Evolutionary conservation across 2,888 invertebrate genomes (phyloP).

Genomic region (Conops quadrifasciatus): DNA sequence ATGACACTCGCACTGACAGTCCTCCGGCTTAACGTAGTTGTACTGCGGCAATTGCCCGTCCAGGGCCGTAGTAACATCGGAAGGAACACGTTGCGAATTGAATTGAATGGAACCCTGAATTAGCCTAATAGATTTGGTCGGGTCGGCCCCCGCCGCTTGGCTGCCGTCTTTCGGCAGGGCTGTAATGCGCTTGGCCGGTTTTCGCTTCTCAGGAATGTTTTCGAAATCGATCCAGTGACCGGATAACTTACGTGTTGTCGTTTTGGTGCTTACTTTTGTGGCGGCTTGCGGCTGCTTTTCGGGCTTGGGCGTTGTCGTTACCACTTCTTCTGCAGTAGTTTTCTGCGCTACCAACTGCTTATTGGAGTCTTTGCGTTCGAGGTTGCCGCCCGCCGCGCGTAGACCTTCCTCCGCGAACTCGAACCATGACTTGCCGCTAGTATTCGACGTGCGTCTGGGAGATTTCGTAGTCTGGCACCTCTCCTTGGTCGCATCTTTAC

Average conservation of each 20-base stretch:
- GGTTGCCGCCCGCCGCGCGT: constrained; percentile 56
- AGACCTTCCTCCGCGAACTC: constrained; percentile 74
- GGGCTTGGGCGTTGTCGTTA: constrained; percentile 18
- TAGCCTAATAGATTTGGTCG: background rate
- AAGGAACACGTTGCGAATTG: too few relatives aligned
- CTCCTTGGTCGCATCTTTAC: constrained; percentile 67
- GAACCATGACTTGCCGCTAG: constrained; percentile 68
- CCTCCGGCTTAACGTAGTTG: constrained; percentile 86
- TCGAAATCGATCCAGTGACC: constrained; percentile 87
- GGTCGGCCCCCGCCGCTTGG: background rate
- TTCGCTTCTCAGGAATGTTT: constrained; percentile 83
- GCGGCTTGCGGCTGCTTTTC: constrained; percentile 49
- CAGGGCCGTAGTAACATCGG: constrained; percentile 20
- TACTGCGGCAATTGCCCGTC: constrained; percentile 65
- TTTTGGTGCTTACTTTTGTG: constrained; percentile 41
- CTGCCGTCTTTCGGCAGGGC: constrained; percentile 72
- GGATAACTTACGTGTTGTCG: constrained; percentile 54
- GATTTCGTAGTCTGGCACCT: constrained; percentile 65
- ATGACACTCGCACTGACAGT: constrained; percentile 88
- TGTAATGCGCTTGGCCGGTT: constrained; percentile 83
- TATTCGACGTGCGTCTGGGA: constrained; percentile 67
- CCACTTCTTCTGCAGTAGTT: constrained; percentile 30
- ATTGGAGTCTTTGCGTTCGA: constrained; percentile 59
- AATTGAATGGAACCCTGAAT: too few relatives aligned
- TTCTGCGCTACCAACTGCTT: constrained; percentile 51